Evolutionary conservation across 1,140 invertebrate species (phyloP), one percentile per base, ranked within the genome.

Genomic region (Ptiloglossa arizonensis): DNA sequence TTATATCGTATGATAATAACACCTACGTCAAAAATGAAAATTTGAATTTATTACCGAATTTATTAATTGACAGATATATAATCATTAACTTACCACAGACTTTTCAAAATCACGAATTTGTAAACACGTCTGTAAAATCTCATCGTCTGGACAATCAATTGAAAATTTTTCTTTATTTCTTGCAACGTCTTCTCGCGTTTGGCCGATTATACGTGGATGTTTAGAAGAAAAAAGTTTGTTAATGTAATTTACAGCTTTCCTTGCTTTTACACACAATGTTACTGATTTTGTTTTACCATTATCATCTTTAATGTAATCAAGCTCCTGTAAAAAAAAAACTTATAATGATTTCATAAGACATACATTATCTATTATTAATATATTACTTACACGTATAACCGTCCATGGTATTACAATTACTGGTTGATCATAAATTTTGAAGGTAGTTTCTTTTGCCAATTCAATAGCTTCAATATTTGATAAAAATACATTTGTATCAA

Each of bases 401-500:
- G 89, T 91, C 91, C 91, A 93, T 57, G 91, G 91, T 41, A 92
- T 79, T 52, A 91, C 88, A 38, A 92, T 88, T 15, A 89, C 76
- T n/a, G 91, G 88, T 44, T 83, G 85, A 38, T 88, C 87, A 74
- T 88, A 89, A 19, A 54, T 87, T 24, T 82, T 87, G 48, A 91
- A 90, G 22, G 59, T 29, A 11, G 79, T 68, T 56, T 90, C 88
- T 60, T 83, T 81, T n/a, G 87, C 76, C 63, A 88, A 60, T 71
- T 88, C 79, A 24, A 93, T 48, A 54, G 76, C 76, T 15, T 80
- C 22, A 48, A 93, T 79, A 80, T 91, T 88, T 44, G 90, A 86
- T 1, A 93, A 71, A 82, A 92, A 92, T n/a, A 93, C 91, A 79
- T 93, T 93, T 69, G 92, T 93, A 70, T 93, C 92, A 8, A 93